Evolutionary conservation across 2,797 vertebrate species (phyloP).

Genomic region (Coracias cyanogaster): DNA sequence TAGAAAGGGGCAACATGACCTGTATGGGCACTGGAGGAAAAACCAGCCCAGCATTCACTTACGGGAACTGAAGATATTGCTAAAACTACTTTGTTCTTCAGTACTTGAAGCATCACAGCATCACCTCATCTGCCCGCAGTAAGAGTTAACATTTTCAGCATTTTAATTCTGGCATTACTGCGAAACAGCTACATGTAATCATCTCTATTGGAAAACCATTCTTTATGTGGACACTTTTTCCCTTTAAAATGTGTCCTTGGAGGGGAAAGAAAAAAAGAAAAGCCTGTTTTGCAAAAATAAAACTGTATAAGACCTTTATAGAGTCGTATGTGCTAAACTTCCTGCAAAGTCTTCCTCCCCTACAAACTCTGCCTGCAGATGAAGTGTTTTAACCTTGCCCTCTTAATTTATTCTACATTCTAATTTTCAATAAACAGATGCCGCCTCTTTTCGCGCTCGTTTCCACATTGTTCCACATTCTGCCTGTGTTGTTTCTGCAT

Average conservation of each 20-base stretch:
- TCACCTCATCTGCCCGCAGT: not conserved
- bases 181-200: not conserved
- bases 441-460: slow-evolving; percentile 57
- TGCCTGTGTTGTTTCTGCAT: slow-evolving; percentile 64
- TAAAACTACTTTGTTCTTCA: not conserved
- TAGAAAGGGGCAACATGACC: not conserved
- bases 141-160: not conserved
- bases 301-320: not conserved
- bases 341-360: slow-evolving; percentile 19
- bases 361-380: slow-evolving; percentile 40
- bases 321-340: not conserved
- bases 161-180: not conserved
- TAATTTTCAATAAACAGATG: slow-evolving; percentile 72
- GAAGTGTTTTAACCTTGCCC: slow-evolving; percentile 64
- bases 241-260: not conserved
- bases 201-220: slow-evolving; percentile 1
- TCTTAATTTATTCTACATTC: slow-evolving; percentile 67
- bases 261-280: not conserved
- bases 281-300: not conserved
- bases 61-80: not conserved
- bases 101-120: not conserved
- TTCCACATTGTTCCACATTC: slow-evolving; percentile 66
- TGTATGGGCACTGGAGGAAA: not conserved
- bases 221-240: not conserved
- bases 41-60: not conserved